Evolutionary conservation across 2,797 vertebrate genomes (phyloP), one percentile per base, ranked within the genome.

Genomic region (Mus spretus): DNA sequence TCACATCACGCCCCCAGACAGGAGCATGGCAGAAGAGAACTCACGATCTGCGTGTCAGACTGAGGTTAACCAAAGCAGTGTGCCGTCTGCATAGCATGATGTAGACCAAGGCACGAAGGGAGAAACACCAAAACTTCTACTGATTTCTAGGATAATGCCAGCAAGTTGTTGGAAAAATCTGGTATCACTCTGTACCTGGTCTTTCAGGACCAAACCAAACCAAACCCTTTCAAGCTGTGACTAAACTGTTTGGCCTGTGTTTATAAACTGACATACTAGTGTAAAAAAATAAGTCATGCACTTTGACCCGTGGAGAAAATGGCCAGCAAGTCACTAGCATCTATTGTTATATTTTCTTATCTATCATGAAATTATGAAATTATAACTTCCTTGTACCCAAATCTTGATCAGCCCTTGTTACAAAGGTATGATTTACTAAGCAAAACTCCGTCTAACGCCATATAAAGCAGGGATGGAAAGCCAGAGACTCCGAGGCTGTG

Each of bases 21-120:
- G 17, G 31, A 61, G 92, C 12, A 84, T 13, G 57, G 81, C 80
- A 74, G 88, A 95, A 90, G 53, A 96, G 84, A 96, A 94, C 94
- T 95, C 9, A 7, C n/a, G 0, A 84, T 44, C 40, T 63, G 74
- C 84, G 89, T 93, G 91, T 97, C 91, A 97, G 96, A 95, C 96
- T 97, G 97, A 97, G 96, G 96, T 96, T 95, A 97, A 96, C 91
- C 95, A 95, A 90, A 78, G 55, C 59, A 84, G 40, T 92, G n/a
- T 31, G 31, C 47, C 7, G 50, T 87, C 75, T 81, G 53, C 15
- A 53, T 10, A 87, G 4, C 63, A 47, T 57, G 94, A 94, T 78
- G 47, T 87, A 77, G 79, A 95, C 63, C 47, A 93, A 93, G 96
- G 85, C 28, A 82, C 61, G 47, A 70, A 92, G 40, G 89, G 89